Conservation (phyloP, 2,888 invertebrate genomes). For the Oxytorus armatus region DNA sequence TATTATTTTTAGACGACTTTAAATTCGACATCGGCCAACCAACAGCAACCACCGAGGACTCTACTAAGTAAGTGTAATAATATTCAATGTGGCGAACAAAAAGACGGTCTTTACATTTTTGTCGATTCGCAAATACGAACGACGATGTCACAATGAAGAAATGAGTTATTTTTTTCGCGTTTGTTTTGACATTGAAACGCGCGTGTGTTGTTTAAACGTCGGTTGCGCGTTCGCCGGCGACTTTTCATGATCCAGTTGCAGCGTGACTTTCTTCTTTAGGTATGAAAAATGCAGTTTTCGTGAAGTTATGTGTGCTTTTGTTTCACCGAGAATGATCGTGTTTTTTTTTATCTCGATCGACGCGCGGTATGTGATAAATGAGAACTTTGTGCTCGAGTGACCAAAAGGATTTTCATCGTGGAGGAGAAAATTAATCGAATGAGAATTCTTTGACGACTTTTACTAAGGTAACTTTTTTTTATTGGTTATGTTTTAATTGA, state of each 20-base stretch:
- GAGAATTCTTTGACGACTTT: background rate
- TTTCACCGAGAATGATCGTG: background rate
- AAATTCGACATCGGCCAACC: slow-evolving; percentile 35
- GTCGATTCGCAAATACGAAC: background rate
- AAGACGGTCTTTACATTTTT: background rate
- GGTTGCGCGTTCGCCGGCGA: background rate
- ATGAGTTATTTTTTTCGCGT: background rate
- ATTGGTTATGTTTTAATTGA: background rate
- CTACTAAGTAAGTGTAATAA: slow-evolving; percentile 4
- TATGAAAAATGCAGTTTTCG: slow-evolving; percentile 8
- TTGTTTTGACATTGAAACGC: background rate
- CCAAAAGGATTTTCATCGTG: slow-evolving; percentile 7
- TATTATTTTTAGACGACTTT: slow-evolving; percentile 63
- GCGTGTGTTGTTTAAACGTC: slow-evolving; percentile 11
- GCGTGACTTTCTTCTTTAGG: background rate
- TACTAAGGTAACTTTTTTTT: slow-evolving; percentile 16
- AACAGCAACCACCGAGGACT: slow-evolving; percentile 27
- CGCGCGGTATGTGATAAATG: too few relatives aligned
- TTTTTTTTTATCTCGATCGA: background rate
- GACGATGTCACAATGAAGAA: background rate
- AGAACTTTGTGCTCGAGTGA: background rate
- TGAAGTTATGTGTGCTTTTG: background rate
- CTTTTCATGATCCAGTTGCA: background rate
- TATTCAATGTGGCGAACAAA: slow-evolving; percentile 22
- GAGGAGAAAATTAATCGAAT: background rate